Base-by-base conservation (phyloP, 2,797 vertebrate genomes). In the Borostomias antarcticus region DNA sequence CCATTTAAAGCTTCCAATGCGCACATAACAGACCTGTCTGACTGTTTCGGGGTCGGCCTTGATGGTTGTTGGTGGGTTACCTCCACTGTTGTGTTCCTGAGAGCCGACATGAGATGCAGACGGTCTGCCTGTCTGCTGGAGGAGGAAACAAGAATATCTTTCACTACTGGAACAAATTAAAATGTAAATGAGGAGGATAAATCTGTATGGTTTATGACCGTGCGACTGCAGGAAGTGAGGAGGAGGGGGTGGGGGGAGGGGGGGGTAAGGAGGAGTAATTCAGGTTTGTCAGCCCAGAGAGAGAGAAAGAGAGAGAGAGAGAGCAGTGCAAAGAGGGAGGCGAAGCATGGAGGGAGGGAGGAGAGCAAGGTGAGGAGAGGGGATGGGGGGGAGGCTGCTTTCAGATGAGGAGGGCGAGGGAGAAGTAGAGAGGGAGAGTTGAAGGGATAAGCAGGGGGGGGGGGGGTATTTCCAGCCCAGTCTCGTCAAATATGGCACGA, bases 171-270 rank as follows among this genome's bases (percentile, higher is more conserved):
- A 63, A 73, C 64, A 58, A 63, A 74, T 80, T 68, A 58, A 85
- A 74, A 82, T 66, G 17, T 77, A 69, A 86, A 81, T 71, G 54
- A 53, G 26, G 25, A n/a, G 51, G 48, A 78, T 83, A 76, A 80
- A 79, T 82, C 66, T 64, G 29, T 61, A 13, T 26, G 32, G 48
- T 64, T 76, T 73, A 62, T 71, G 74, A 66, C 21, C 60, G 40
- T 17, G 11, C 13, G 40, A 58, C 69, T 29, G 45, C 48, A 59
- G 62, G 66, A 72, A 58, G 74, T 64, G 48, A 19, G 68, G 64
- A 67, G n/a, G n/a, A 5, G 19, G 47, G 21, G 21, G 21, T 7
- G 17, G 5, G 45, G 15, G 17, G 48, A 25, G 47, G 11, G 17
- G 21, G 40, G 56, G 32, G n/a, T n/a, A n/a, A 21, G 47, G 35